phyloP scores from a whole-genome alignment of 2,888 invertebrate species.

The Papilio elwesi region DNA sequence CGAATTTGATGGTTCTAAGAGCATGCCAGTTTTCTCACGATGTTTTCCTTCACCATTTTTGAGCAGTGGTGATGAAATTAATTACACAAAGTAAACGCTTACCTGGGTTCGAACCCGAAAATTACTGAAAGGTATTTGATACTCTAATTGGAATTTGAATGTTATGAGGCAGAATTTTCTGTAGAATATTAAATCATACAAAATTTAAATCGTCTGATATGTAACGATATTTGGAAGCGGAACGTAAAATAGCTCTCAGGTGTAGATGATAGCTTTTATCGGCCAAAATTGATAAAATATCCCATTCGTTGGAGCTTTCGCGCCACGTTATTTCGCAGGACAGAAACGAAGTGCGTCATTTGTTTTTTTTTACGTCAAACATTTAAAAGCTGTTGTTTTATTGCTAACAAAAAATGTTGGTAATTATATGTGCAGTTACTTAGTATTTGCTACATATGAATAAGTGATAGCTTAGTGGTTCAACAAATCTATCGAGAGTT shows the following conservation, averaged over 20 bases:
- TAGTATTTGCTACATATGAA: too few species aligned
- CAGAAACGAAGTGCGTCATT: constrained; percentile 35
- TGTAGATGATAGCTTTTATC: constrained; percentile 79
- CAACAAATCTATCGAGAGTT: too few species aligned
- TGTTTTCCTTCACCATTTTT: too few species aligned
- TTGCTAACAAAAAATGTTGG: not conserved
- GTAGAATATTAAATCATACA: constrained; percentile 12
- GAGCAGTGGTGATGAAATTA: too few species aligned
- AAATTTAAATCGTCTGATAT: constrained; percentile 35
- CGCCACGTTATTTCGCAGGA: constrained; percentile 46
- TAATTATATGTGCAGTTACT: not conserved
- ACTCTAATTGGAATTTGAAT: not conserved
- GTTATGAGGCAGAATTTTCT: not conserved
- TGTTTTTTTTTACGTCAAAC: constrained; percentile 16
- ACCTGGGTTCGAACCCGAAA: too few species aligned
- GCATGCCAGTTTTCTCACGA: too few species aligned
- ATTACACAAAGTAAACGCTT: too few species aligned
- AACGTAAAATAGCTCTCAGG: constrained; percentile 82
- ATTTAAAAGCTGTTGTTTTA: constrained; percentile 7
- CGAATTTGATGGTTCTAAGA: too few species aligned
- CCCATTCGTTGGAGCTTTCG: constrained; percentile 62
- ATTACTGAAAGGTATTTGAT: too few species aligned
- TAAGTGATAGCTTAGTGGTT: too few species aligned
- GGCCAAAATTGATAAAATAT: constrained; percentile 81
- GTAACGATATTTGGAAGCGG: constrained; percentile 70